A percentile compares a stretch with the other conserved stretches of the same genome.
These are phyloP conservation scores for Labeo rohita DNA, from an alignment of 2,113 vertebrate species.

Conservation along the genomic window DNA sequence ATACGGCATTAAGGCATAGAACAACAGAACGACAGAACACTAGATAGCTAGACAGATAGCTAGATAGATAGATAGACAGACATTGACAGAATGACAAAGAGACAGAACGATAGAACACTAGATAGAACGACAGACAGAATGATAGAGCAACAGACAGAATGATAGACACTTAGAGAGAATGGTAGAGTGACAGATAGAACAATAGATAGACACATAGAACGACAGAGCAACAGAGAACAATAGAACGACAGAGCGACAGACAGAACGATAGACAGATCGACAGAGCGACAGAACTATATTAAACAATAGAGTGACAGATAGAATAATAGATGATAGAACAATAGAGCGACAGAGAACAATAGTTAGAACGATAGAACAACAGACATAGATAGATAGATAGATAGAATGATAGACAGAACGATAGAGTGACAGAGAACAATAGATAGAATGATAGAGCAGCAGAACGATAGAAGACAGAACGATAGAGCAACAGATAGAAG, in stretches of 20 bases:
- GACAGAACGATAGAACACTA: not conserved
- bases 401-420: not conserved
- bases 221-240: too few species aligned
- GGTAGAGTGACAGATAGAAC: not conserved
- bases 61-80: not conserved
- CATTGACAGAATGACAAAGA: not conserved
- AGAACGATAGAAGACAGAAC: not conserved
- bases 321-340: not conserved
- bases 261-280: not conserved
- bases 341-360: not conserved
- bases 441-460: not conserved
- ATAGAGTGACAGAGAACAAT: not conserved
- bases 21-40: not conserved
- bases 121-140: not conserved
- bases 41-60: not conserved
- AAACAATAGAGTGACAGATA: not conserved
- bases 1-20: not conserved
- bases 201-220: not conserved
- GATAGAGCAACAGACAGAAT: not conserved
- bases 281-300: not conserved
- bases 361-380: not conserved
- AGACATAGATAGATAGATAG: not conserved
- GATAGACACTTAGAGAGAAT: not conserved
- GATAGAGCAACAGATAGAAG: too few species aligned
- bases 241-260: not conserved